Percentiles rank a stretch among this genome's conserved stretches.
phyloP scores from a whole-genome alignment of 37 sponge, comb jelly and placozoan species.

The Beroe forskalii region DNA sequence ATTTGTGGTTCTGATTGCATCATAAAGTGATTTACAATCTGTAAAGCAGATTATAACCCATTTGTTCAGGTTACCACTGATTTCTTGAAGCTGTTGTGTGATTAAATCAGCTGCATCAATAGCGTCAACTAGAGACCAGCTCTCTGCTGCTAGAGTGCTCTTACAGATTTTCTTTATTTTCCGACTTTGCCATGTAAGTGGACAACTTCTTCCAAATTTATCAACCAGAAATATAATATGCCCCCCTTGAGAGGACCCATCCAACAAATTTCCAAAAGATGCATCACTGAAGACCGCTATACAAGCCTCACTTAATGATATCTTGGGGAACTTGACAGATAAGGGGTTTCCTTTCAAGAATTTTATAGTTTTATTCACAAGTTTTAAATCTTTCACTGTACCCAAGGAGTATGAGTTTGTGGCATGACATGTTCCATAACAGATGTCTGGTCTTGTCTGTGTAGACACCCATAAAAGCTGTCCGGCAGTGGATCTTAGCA shows the following conservation, averaged over 20 bases:
- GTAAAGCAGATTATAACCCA: too few species aligned
- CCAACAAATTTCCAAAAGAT: neutral
- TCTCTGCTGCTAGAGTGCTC: neutral
- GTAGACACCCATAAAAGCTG: neutral
- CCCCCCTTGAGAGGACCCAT: too few species aligned
- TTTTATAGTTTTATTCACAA: too few species aligned
- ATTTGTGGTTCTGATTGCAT: too few species aligned
- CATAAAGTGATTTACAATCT: too few species aligned
- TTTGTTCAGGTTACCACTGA: too few species aligned
- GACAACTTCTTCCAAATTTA: neutral
- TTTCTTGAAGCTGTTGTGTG: neutral
- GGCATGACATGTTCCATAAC: neutral
- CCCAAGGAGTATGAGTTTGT: neutral
- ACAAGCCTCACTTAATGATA: neutral
- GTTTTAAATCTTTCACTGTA: neutral
- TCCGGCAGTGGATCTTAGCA: neutral
- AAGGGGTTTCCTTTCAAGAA: neutral
- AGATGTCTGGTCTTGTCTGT: neutral
- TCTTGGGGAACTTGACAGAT: neutral
- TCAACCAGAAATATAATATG: neutral
- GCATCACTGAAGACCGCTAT: neutral
- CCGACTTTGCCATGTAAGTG: neutral
- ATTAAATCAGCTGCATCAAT: neutral
- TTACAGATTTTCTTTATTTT: neutral
- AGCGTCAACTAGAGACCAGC: neutral